Conservation (phyloP, 2,113 vertebrate species). For the Caranx melampygus region DNA sequence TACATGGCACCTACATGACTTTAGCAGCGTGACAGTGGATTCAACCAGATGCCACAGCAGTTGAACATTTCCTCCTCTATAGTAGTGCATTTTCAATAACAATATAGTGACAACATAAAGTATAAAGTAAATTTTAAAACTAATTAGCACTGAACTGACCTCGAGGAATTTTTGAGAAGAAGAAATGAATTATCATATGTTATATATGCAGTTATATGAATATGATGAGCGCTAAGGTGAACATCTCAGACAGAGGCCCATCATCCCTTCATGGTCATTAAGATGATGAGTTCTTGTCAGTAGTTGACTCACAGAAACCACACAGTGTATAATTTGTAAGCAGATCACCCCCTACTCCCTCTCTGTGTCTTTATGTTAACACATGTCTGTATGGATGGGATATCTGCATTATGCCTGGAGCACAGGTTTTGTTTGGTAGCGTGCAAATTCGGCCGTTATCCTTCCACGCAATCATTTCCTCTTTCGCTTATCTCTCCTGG, state of each 20-base stretch:
- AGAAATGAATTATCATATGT: background rate
- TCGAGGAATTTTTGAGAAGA: background rate
- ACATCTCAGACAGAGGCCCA: background rate
- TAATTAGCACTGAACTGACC: background rate
- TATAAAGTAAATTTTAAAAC: background rate
- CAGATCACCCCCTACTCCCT: slow-evolving; percentile 44
- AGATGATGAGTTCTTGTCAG: slow-evolving; percentile 45
- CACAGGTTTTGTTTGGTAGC: slow-evolving; percentile 75
- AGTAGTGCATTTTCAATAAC: background rate
- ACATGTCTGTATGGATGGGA: slow-evolving; percentile 64
- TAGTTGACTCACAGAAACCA: slow-evolving; percentile 38
- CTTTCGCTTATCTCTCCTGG: slow-evolving; percentile 78
- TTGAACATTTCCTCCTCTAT: background rate
- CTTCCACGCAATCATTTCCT: slow-evolving; percentile 72
- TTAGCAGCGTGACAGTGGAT: background rate
- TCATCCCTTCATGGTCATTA: slow-evolving; percentile 39
- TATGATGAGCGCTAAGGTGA: background rate
- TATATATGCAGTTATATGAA: background rate
- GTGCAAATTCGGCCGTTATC: slow-evolving; percentile 81
- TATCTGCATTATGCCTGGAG: slow-evolving; percentile 76
- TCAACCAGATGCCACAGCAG: background rate
- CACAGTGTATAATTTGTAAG: slow-evolving; percentile 60
- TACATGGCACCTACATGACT: background rate
- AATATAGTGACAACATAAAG: background rate
- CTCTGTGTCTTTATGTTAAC: slow-evolving; percentile 65